phyloP scores from a whole-genome alignment of 2,797 vertebrate species.

The Taenioides sp. region DNA sequence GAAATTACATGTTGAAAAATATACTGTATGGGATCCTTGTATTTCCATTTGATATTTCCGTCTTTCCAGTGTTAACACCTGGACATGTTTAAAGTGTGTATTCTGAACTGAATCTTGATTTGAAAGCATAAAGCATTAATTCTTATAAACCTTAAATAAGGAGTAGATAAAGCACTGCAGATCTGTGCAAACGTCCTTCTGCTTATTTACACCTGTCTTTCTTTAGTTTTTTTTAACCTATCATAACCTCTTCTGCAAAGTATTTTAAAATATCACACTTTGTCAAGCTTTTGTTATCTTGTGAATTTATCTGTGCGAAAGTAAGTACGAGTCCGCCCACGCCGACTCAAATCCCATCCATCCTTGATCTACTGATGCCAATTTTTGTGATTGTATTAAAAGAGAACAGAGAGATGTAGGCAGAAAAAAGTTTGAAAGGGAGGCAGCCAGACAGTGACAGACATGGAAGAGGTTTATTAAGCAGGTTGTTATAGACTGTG shows the following conservation, averaged over 20 bases:
- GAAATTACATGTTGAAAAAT: neutral
- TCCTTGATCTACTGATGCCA: constrained; percentile 3
- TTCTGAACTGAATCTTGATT: neutral
- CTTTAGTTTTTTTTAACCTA: neutral
- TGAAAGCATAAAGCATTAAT: neutral
- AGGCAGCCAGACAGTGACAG: constrained; percentile 15
- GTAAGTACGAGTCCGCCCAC: neutral
- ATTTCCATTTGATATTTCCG: neutral
- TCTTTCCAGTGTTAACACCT: neutral
- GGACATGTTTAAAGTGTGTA: neutral
- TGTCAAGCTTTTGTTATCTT: constrained; percentile 3
- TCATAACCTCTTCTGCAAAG: neutral
- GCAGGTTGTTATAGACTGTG: constrained; percentile 56
- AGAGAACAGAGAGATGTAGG: constrained; percentile 17
- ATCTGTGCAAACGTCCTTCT: neutral
- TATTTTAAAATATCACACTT: neutral
- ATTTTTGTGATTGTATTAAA: constrained; percentile 22
- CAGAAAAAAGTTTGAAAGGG: constrained; percentile 21
- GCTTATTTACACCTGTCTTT: neutral
- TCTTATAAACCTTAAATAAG: neutral
- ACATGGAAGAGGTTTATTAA: constrained; percentile 46
- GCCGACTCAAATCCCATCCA: constrained; percentile 13
- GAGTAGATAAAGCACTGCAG: neutral
- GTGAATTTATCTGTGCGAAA: constrained; percentile 12
- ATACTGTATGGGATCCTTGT: neutral